phyloP scores from a whole-genome alignment of 2,888 invertebrate species.

The Hydrotaea diabolus region DNA sequence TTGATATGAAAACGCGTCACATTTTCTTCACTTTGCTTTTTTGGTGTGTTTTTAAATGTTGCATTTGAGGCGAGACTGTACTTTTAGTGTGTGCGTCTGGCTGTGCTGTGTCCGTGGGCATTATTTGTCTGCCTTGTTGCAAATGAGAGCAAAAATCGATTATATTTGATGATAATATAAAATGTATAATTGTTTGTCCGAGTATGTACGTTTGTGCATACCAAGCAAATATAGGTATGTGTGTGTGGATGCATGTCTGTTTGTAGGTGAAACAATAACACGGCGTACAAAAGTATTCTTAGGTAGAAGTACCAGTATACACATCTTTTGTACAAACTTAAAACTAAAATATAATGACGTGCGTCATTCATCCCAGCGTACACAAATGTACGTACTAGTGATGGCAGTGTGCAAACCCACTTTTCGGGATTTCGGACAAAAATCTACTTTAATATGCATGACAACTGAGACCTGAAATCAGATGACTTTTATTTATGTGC shows the following conservation, averaged over 20 bases:
- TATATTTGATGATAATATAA: constrained; percentile 58
- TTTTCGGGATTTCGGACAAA: too few relatives aligned
- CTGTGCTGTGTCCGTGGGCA: constrained; percentile 7
- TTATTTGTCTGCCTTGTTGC: constrained; percentile 5
- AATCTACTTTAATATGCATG: too few relatives aligned
- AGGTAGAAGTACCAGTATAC: too few relatives aligned
- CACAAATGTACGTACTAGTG: too few relatives aligned
- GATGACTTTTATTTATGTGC: too few relatives aligned
- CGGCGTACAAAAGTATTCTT: too few relatives aligned
- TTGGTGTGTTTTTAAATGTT: constrained; percentile 48
- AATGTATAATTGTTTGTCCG: constrained; percentile 60
- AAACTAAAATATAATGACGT: too few relatives aligned
- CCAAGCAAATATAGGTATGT: not conserved
- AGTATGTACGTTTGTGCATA: not conserved
- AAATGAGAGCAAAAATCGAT: constrained; percentile 30
- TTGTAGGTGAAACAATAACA: not conserved
- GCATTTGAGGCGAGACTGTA: constrained; percentile 63
- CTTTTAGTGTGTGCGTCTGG: constrained; percentile 41
- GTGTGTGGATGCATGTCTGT: not conserved
- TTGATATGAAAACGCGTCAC: constrained; percentile 19
- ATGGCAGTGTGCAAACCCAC: too few relatives aligned
- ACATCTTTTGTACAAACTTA: too few relatives aligned
- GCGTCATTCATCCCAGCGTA: too few relatives aligned
- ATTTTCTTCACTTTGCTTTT: not conserved
- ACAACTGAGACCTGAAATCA: too few relatives aligned